Base-by-base conservation (phyloP, 2,888 invertebrate genomes). In the Cecidostiba fungosa region DNA sequence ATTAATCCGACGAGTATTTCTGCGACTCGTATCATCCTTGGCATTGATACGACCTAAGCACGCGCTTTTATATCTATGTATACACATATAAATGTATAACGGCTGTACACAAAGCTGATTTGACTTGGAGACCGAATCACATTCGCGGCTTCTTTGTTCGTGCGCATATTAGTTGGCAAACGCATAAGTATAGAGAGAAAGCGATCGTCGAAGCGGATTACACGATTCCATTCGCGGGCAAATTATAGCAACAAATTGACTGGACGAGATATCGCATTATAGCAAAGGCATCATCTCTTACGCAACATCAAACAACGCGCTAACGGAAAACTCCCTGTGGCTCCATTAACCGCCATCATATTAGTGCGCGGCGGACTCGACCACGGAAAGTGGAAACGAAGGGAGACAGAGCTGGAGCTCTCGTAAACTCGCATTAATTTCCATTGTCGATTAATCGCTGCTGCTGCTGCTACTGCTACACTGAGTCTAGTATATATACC, bases 1-100 rank as follows among this genome's bases (percentile, higher is more conserved):
- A 90, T 90, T 88, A 89, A 89, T 88, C 81, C 86, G 39, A 16
- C 29, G 66, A 66, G 12, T 26, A 19, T 16, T 54, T 16, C 54
- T 54, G n/a, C 14, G 66, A 19, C 6, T 6, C 1, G n/a, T 16
- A 16, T n/a, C 26, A 26, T 23, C 1, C 66, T 66, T 66, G 66
- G 66, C 66, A 66, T 66, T 66, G 26, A 66, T 66, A 66, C 26
- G 62, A 6, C 3, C 23, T 12, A 23, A 23, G 10, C 23, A 62
- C 23, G n/a, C 62, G 62, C 26, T 23, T 8, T 23, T 26, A 23
- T 29, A 23, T 26, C 29, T 6, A 1, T 12, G 1, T 39, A 12
- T 10, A 39, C 12, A 10, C 1, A 26, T 14, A 26, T 0, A 59
- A 23, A n/a, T 19, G 16, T n/a, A n/a, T n/a, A 59, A n/a, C 4